Percentiles rank a stretch among this genome's conserved stretches.
phyloP scores from a whole-genome alignment of 1,140 invertebrate genomes.

The Pristionchus pacificus region DNA sequence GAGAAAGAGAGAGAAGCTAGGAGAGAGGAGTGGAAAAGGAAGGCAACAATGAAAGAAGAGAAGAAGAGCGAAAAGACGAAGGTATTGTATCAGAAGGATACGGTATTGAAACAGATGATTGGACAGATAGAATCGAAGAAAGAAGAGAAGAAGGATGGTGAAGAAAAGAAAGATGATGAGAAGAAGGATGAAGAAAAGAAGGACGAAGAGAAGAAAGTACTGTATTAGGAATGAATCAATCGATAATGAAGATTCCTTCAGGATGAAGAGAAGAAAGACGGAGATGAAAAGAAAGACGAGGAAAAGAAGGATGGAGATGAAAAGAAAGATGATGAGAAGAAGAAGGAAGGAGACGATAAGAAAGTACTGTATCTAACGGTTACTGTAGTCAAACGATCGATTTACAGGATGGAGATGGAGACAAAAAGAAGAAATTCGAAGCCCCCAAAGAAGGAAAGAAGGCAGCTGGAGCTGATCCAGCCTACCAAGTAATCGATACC shows the following conservation, averaged over 20 bases:
- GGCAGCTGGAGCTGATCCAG: background rate
- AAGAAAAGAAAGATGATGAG: background rate
- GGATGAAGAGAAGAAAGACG: slow-evolving; percentile 11
- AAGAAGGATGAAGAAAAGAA: background rate
- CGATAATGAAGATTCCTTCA: slow-evolving; percentile 12
- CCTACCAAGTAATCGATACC: slow-evolving; percentile 1
- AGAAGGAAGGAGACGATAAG: background rate
- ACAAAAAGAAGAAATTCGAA: background rate
- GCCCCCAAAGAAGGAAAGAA: background rate
- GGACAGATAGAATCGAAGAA: background rate
- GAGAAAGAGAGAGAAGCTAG: background rate
- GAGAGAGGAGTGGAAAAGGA: background rate
- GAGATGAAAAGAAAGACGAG: slow-evolving; percentile 3
- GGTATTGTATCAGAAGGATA: background rate
- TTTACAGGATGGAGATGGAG: slow-evolving; percentile 1
- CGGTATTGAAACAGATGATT: slow-evolving; percentile 2
- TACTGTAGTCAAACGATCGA: too few species aligned
- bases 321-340: background rate
- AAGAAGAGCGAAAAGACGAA: background rate
- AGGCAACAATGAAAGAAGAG: background rate
- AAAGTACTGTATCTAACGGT: too few species aligned
- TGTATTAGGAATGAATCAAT: background rate
- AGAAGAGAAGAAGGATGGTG: slow-evolving; percentile 4
- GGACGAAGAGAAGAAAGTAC: background rate
- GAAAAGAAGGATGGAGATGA: too few species aligned